phyloP scores from a whole-genome alignment of 2,113 vertebrate genomes.

The Eulemur rufifrons region DNA sequence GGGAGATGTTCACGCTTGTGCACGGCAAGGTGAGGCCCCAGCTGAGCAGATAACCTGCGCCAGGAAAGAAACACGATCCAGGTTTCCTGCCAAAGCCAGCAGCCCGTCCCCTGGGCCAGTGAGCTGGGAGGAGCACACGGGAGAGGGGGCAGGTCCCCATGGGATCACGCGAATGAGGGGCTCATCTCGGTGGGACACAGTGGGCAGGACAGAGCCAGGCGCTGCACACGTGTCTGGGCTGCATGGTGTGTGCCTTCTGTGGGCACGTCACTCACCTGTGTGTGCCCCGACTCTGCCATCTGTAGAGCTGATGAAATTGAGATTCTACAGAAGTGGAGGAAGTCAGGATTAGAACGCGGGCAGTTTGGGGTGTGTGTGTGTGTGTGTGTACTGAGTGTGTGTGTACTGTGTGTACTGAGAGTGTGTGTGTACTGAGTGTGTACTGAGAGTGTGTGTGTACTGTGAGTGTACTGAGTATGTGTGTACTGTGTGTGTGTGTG shows the following conservation, averaged over 20 bases:
- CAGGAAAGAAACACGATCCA: not conserved
- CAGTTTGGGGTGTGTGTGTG: rapidly evolving
- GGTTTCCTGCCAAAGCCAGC: not conserved
- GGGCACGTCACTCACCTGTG: not conserved
- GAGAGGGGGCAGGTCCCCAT: not conserved
- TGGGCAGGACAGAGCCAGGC: not conserved
- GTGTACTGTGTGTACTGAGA: no score
- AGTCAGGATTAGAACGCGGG: not conserved
- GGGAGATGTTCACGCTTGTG: not conserved
- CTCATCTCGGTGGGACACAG: not conserved
- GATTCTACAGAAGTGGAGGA: not conserved
- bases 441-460: no score
- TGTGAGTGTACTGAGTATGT: no score
- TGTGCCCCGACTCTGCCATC: not conserved
- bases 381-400: no score
- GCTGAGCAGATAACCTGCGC: no score
- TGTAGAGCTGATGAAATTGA: not conserved
- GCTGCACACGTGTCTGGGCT: not conserved
- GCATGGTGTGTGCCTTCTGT: not conserved
- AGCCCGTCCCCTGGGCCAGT: not conserved
- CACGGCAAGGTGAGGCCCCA: no score
- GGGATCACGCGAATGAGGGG: not conserved
- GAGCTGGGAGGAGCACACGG: not conserved
- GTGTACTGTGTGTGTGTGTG: no score
- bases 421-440: no score